Evolutionary conservation across 2,797 vertebrate genomes (phyloP), one percentile per base, ranked within the genome.

Genomic region (Myoxocephalus aenaeus): DNA sequence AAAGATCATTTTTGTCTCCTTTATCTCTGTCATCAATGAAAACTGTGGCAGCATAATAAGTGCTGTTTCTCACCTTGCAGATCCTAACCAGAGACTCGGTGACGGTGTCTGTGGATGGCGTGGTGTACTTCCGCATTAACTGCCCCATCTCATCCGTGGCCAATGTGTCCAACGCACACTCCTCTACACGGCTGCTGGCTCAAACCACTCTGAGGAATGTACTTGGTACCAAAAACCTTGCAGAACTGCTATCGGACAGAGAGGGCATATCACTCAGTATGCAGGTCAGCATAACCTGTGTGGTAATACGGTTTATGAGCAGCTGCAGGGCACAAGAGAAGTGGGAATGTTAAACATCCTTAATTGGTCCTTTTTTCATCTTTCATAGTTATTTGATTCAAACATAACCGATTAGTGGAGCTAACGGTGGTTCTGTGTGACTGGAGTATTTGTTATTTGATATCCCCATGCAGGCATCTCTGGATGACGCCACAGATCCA

Each of bases 31-130:
- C 25, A 15, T n/a, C n/a, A 56, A 38, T 63, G 38, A 54, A 32
- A 66, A 27, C 10, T 1, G 8, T 9, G 12, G 6, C 42, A 29
- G 18, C 13, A 25, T 32, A 18, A 22, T 40, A 50, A 42, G 14
- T 42, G 11, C 2, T 38, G 27, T 12, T 27, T 66, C 62, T 32
- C 36, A 6, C 40, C 32, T 20, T 54, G 14, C 77, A 95, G 95
- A 94, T 96, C 73, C 70, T 96, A 27, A 96, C 95, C 50, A 96
- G 89, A 80, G 95, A 96, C 89, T 96, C 95, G 0, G 95, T 96
- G 87, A 96, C 95, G 0, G 94, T 96, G 71, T 87, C 77, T n/a
- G 95, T 96, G 86, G 95, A 96, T 1, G 95, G 94, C 0, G 95
- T 96, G 73, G 94, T 96, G 32, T 96, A 95, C 80, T 95, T 94